Evolutionary conservation across 1,140 invertebrate species (phyloP), one percentile per base, ranked within the genome.

Genomic region (Rhyacophila brunnea): DNA sequence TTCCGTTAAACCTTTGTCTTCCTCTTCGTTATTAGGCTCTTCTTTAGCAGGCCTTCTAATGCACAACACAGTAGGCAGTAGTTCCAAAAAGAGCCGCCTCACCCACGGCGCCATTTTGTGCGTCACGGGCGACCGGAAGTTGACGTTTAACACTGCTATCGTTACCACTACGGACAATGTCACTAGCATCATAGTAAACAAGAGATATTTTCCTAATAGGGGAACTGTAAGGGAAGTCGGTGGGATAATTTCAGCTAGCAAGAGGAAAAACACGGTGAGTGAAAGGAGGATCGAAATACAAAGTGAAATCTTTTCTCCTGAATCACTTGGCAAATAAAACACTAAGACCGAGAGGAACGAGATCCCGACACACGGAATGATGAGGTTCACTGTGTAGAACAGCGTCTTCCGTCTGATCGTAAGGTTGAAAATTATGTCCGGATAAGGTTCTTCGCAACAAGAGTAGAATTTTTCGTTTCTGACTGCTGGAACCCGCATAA

Each of bases 181-280:
- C 63, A 99, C 96, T 67, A 99, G 84, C 71, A 98, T 94, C 95
- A 99, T 98, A 38, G 97, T 99, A 79, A 99, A 99, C 17, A 99
- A 84, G 34, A 99, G 84, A 82, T 99, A 99, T 83, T 98, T 98
- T 63, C 96, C 96, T 61, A 99, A 84, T 46, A 99, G 81, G 35
- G 97, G 96, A 53, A 99, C 95, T 42, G 96, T 96, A 43, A 99
- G 80, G 49, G 95, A 99, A 49, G 97, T 99, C n/a, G 98, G 96
- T 54, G 98, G 98, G 74, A 99, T 99, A 71, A 99, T 97, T 80
- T 98, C 95, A 66, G 92, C 95, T 66, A 99, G 82, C 65, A 99
- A 83, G 61, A 99, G 83, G 82, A 99, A 99, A 84, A 99, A 99
- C 81, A 99, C 96, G 70, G 96, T 99, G 67, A 99, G 81, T 55